These are phyloP conservation scores for Nomada fabriciana DNA, from an alignment of 2,888 invertebrate species.

Conservation along the genomic window DNA sequence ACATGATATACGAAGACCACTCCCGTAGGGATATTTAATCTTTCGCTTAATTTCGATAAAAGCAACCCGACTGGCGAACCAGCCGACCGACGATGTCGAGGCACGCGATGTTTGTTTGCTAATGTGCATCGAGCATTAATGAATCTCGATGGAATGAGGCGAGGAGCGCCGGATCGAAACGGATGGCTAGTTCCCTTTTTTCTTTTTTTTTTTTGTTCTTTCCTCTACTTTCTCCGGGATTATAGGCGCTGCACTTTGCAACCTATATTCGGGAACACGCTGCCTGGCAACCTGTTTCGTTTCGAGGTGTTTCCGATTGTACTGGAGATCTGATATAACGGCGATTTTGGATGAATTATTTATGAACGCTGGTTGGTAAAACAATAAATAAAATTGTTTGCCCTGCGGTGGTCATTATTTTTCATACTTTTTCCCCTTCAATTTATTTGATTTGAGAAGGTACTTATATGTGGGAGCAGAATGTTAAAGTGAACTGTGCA, in stretches of 20 bases:
- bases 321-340: no score
- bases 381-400: no score
- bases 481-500: no score
- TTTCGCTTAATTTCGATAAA: constrained; percentile 66
- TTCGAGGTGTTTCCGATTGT: neutral
- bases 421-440: no score
- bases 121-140: constrained; percentile 54
- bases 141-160: constrained; percentile 48
- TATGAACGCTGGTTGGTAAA: no score
- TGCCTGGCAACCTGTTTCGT: constrained; percentile 19
- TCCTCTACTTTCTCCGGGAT: constrained; percentile 25
- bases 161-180: constrained; percentile 16
- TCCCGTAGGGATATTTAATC: constrained; percentile 57
- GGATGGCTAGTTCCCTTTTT: neutral
- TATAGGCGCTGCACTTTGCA: constrained; percentile 42
- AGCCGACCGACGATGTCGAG: constrained; percentile 43
- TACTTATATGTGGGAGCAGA: no score
- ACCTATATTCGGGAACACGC: constrained; percentile 30
- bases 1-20: constrained; percentile 17
- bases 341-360: no score
- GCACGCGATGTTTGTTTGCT: constrained; percentile 60
- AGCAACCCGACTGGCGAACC: constrained; percentile 36
- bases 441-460: no score
- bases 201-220: neutral
- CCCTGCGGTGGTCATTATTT: no score